phyloP scores from a whole-genome alignment of 2,888 invertebrate species.

The Tupiocoris notatus region DNA sequence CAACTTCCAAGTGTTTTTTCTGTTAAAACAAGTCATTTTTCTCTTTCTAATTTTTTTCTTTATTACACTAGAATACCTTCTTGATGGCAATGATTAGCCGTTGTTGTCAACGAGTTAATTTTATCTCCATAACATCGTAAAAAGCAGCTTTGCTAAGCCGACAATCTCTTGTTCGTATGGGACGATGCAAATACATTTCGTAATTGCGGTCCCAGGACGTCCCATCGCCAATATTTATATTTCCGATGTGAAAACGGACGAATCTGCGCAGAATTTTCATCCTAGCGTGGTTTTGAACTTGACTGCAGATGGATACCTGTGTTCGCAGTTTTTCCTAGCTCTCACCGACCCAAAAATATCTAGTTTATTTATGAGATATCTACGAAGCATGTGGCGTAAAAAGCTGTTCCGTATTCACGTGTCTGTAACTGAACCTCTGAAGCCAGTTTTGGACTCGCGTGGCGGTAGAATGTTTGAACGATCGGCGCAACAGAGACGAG shows the following conservation, averaged over 20 bases:
- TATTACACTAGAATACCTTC: too few relatives aligned
- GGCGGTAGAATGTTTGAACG: conserved; percentile 42
- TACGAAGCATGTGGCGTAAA: not conserved
- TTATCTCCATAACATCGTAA: too few relatives aligned
- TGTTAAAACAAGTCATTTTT: too few relatives aligned
- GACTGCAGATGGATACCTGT: conserved; percentile 2
- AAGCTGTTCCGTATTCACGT: not conserved
- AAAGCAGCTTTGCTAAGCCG: too few relatives aligned
- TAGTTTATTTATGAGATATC: not conserved
- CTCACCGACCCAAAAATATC: not conserved
- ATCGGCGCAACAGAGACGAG: conserved; percentile 60
- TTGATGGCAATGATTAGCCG: too few relatives aligned
- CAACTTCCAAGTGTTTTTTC: too few relatives aligned
- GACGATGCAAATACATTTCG: too few relatives aligned
- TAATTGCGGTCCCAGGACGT: not conserved
- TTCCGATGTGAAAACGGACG: not conserved
- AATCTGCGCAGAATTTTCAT: not conserved
- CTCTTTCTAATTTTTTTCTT: too few relatives aligned
- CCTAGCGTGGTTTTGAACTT: conserved; percentile 1
- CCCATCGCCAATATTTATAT: not conserved
- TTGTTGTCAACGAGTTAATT: too few relatives aligned
- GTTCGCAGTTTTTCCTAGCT: conserved; percentile 19
- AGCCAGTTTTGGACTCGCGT: conserved; percentile 39
- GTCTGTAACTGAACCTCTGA: not conserved
- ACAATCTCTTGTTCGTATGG: not conserved